phyloP scores from a whole-genome alignment of 2,797 vertebrate genomes.

The Oreonectes daqikongensis region DNA sequence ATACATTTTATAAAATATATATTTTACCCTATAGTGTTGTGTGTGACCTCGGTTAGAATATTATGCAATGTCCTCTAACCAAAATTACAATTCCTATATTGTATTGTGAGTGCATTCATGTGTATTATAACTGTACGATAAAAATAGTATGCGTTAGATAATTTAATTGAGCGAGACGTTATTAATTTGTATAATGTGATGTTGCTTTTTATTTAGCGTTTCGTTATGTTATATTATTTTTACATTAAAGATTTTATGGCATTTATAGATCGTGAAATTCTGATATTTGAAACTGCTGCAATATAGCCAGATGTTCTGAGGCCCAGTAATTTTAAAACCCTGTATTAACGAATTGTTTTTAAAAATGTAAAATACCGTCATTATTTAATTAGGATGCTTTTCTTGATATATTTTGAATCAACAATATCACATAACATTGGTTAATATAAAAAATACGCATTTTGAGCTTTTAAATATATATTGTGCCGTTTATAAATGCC shows the following conservation, averaged over 20 bases:
- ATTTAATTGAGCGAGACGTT: not conserved
- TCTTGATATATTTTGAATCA: not conserved
- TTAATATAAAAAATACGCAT: not conserved
- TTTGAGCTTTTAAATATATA: not conserved
- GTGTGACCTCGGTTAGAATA: conserved; percentile 29
- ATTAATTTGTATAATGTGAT: not conserved
- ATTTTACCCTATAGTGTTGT: not conserved
- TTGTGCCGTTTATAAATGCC: not conserved
- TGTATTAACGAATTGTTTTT: not conserved
- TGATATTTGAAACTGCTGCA: not conserved
- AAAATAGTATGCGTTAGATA: not conserved
- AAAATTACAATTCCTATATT: conserved; percentile 9
- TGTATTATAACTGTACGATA: not conserved
- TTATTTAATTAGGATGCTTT: too few relatives aligned
- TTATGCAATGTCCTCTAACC: conserved; percentile 10
- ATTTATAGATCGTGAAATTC: not conserved
- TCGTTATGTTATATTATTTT: not conserved
- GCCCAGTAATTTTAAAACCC: not conserved
- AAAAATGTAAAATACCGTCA: too few relatives aligned
- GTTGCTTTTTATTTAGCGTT: not conserved
- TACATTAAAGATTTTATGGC: not conserved
- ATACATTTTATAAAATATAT: not conserved
- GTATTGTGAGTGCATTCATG: not conserved
- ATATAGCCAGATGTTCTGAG: not conserved
- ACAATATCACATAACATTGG: not conserved